A percentile compares a stretch with the other conserved stretches of the same genome.
phyloP scores from a whole-genome alignment of 2,113 vertebrate genomes.

The Oncorhynchus nerka region DNA sequence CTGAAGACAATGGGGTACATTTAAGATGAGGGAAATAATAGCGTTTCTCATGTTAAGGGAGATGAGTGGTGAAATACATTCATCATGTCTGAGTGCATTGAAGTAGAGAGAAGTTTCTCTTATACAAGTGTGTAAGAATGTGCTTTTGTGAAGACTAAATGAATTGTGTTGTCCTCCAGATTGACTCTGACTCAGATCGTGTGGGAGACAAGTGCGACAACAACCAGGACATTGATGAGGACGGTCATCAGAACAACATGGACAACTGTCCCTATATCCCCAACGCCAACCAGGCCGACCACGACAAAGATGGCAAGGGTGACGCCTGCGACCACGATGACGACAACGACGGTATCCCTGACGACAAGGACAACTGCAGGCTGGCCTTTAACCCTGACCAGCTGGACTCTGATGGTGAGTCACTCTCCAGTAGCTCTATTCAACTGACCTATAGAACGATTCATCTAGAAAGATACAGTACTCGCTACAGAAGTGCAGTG shows the following conservation, averaged over 20 bases:
- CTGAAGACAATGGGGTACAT: conserved; percentile 47
- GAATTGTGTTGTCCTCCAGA: conserved; percentile 68
- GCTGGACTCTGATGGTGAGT: conserved; percentile 91
- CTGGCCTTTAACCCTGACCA: conserved; percentile 91
- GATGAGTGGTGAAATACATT: conserved; percentile 21
- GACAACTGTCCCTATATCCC: conserved; percentile 98
- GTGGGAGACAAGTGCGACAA: conserved; percentile 94
- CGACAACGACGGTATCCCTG: conserved; percentile 96
- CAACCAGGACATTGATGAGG: conserved; percentile 98
- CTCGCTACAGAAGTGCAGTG: neutral
- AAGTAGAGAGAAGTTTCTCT: conserved; percentile 18
- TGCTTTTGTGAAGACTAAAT: conserved; percentile 35
- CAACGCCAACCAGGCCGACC: conserved; percentile 96
- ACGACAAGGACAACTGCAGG: conserved; percentile 95
- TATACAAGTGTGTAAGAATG: neutral
- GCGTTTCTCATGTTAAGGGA: conserved; percentile 24
- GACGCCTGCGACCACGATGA: conserved; percentile 98
- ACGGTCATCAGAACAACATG: conserved; percentile 98
- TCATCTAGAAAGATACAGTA: neutral
- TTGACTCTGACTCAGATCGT: conserved; percentile 93
- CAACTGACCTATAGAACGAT: neutral
- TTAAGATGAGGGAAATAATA: conserved; percentile 21
- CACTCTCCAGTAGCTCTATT: neutral
- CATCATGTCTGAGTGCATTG: conserved; percentile 7
- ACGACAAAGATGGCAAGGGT: conserved; percentile 97